Evolutionary conservation across 2,797 vertebrate genomes (phyloP).

Genomic region (Buceros bicornis): DNA sequence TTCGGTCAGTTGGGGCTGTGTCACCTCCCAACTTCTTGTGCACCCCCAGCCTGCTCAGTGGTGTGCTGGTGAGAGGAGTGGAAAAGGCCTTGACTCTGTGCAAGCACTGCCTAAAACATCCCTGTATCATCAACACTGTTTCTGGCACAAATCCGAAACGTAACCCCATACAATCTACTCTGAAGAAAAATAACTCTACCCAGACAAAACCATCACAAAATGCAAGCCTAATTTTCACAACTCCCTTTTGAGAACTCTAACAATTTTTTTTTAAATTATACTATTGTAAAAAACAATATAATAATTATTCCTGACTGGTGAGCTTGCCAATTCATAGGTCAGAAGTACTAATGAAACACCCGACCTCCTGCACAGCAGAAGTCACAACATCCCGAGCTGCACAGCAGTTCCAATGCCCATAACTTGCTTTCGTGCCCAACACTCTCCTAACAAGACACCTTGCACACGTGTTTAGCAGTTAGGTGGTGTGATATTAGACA

Average conservation of each 20-base stretch:
- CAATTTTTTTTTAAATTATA: not conserved
- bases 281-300: not conserved
- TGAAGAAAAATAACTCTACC: not conserved
- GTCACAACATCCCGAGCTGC: not conserved
- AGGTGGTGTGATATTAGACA: not conserved
- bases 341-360: rapidly evolving
- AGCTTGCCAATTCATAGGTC: not conserved
- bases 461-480: not conserved
- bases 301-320: not conserved
- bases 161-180: not conserved
- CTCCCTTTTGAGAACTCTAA: not conserved
- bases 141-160: not conserved
- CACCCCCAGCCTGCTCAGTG: too few relatives aligned
- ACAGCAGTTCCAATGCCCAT: not conserved
- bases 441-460: not conserved
- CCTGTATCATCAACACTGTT: not conserved
- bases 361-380: not conserved
- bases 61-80: not conserved
- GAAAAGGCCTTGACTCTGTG: not conserved
- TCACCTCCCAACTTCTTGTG: too few relatives aligned
- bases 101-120: not conserved
- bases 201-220: not conserved
- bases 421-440: not conserved
- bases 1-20: not conserved
- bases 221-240: not conserved